Percentiles rank a stretch among this genome's conserved stretches.
These are phyloP conservation scores for Leptestheria dahalacensis DNA, from an alignment of 1,140 invertebrate genomes.

Conservation along the genomic window DNA sequence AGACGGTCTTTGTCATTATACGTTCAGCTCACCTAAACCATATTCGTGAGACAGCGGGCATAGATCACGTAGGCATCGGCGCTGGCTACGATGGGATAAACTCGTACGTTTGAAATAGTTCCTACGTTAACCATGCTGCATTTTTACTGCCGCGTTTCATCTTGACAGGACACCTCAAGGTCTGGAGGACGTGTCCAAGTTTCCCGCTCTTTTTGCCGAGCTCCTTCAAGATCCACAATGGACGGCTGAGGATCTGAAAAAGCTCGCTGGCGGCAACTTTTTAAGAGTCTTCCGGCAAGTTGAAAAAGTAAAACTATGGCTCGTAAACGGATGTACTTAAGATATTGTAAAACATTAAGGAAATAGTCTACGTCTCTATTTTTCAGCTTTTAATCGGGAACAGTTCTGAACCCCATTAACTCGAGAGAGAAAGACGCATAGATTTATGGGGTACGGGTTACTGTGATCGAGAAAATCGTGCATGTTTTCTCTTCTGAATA, in stretches of 20 bases:
- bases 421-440: no score
- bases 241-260: constrained; percentile 67
- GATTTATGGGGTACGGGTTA: constrained; percentile 27
- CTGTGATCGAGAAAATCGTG: neutral
- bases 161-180: constrained; percentile 37
- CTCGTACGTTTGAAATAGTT: constrained; percentile 54
- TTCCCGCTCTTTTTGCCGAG: constrained; percentile 48
- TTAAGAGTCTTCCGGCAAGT: constrained; percentile 67
- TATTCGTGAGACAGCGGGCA: constrained; percentile 57
- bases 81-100: constrained; percentile 81
- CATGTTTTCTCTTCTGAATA: neutral
- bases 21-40: constrained; percentile 81
- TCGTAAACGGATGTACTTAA: no score
- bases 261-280: constrained; percentile 72
- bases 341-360: no score
- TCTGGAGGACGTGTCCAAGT: constrained; percentile 51
- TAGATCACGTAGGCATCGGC: constrained; percentile 74
- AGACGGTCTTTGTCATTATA: constrained; percentile 24
- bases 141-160: neutral
- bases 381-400: no score
- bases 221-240: constrained; percentile 57
- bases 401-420: no score
- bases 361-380: no score
- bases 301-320: constrained; percentile 56
- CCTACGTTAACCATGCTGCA: neutral